Percentiles rank a stretch among this genome's conserved stretches.
Conservation (phyloP, 2,888 invertebrate genomes). For the Steinernema hermaphroditum region DNA sequence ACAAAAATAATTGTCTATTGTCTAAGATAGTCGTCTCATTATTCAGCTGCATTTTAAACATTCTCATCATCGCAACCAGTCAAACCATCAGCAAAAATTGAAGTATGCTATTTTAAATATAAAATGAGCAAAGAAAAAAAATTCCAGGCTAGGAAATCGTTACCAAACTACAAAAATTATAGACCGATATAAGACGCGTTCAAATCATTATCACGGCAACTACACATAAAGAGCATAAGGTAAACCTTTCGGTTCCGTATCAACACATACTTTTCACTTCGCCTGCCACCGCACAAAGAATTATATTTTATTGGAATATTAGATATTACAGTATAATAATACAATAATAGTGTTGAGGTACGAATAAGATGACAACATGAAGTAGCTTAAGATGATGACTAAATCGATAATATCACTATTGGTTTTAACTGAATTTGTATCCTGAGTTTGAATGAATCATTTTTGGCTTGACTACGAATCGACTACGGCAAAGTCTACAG, state of each 20-base stretch:
- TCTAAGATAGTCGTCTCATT: too few species aligned
- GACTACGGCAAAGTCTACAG: not conserved
- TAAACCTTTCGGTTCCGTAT: constrained; percentile 17
- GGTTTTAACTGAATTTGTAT: not conserved
- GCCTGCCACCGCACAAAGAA: not conserved
- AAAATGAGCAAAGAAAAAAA: too few species aligned
- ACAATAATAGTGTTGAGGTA: not conserved
- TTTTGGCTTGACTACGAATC: not conserved
- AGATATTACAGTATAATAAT: not conserved
- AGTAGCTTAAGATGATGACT: not conserved
- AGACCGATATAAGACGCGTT: not conserved
- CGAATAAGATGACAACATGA: not conserved
- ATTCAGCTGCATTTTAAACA: too few species aligned
- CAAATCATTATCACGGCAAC: not conserved
- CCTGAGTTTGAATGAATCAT: not conserved
- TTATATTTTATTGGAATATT: constrained; percentile 14
- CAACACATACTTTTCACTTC: not conserved
- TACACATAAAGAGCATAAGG: not conserved
- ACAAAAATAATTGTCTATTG: too few species aligned
- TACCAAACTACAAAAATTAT: too few species aligned
- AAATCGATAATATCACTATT: not conserved
- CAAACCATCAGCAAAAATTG: too few species aligned
- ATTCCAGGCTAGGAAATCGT: too few species aligned
- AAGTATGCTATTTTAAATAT: too few species aligned
- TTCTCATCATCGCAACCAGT: too few species aligned